Base-by-base conservation (phyloP, 1,140 invertebrate genomes). In the Bombus affinis region DNA sequence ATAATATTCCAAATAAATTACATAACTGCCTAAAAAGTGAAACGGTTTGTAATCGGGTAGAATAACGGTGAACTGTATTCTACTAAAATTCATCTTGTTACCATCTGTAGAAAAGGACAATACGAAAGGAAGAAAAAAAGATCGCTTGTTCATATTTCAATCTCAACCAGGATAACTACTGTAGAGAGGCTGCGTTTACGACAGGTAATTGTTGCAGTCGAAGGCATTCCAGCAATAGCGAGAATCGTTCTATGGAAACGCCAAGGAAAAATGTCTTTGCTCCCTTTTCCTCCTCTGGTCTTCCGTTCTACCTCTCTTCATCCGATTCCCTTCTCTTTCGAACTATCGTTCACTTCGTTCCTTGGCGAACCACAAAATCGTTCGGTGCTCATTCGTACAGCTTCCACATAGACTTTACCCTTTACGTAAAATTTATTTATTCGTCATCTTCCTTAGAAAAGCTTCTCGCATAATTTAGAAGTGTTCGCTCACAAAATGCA, bases 131-230 rank as follows among this genome's bases (percentile, higher is more conserved):
- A 25, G 71, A 91, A 88, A 89, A 85, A 82, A n/a, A 22, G 37
- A 44, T 62, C 6, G 79, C 78, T 83, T 73, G 86, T 93, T 93
- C 92, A 92, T 92, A 93, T 94, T 93, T 93, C 93, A 93, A 94
- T 94, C 93, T 92, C 81, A 83, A 86, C 79, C 74, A 88, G 78
- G 42, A 80, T 78, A 80, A 75, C 73, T 62, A 39, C 70, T 65
- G 68, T 62, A 77, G 73, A 57, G 86, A 73, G 81, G 86, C 79
- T 83, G 59, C 89, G 85, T 94, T 93, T 93, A 93, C 92, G 92
- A 94, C 90, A 86, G 88, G 89, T 93, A 93, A 94, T 93, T 93
- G 92, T 93, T 93, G 89, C 87, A 89, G 85, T 90, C 90, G 90
- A 93, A 91, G 83, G 89, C 88, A 92, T 92, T 93, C 88, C 89